Percentiles rank a stretch among this genome's conserved stretches.
phyloP scores from a whole-genome alignment of 1,140 invertebrate genomes.

The Ganaspis sp. region DNA sequence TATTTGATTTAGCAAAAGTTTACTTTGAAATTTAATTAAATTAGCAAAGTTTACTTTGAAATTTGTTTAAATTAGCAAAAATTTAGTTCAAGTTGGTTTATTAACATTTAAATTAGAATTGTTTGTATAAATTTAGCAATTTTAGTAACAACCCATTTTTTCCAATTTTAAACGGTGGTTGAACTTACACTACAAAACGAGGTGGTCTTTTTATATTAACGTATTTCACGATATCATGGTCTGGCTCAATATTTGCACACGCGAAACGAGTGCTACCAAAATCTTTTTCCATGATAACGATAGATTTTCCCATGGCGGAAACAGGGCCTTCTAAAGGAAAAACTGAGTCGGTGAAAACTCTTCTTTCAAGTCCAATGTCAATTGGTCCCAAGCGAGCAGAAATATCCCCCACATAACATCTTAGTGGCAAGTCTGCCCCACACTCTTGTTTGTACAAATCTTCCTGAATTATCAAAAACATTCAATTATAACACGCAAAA shows the following conservation, averaged over 20 bases:
- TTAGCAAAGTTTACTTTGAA: too few species aligned
- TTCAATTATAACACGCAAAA: too few species aligned
- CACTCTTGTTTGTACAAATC: slow-evolving; percentile 93
- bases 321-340: slow-evolving; percentile 88
- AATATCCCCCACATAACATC: slow-evolving; percentile 96
- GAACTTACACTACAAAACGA: slow-evolving; percentile 89
- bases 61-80: too few species aligned
- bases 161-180: too few species aligned
- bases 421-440: slow-evolving; percentile 87
- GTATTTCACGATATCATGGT: slow-evolving; percentile 94
- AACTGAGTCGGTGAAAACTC: slow-evolving; percentile 90
- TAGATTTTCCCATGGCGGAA: slow-evolving; percentile 88
- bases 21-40: too few species aligned
- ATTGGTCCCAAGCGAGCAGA: slow-evolving; percentile 90
- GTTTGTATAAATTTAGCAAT: too few species aligned
- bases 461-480: slow-evolving; percentile 75
- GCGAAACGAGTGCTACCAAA: slow-evolving; percentile 84
- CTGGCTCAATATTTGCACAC: slow-evolving; percentile 93
- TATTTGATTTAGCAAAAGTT: too few species aligned
- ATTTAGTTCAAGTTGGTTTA: too few species aligned
- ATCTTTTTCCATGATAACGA: slow-evolving; percentile 89
- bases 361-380: slow-evolving; percentile 85
- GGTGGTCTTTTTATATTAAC: slow-evolving; percentile 91
- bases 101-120: slow-evolving; percentile 42
- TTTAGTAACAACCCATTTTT: too few species aligned